These are phyloP conservation scores for Synodontis membranacea DNA, from an alignment of 2,113 vertebrate genomes.

Conservation along the genomic window DNA sequence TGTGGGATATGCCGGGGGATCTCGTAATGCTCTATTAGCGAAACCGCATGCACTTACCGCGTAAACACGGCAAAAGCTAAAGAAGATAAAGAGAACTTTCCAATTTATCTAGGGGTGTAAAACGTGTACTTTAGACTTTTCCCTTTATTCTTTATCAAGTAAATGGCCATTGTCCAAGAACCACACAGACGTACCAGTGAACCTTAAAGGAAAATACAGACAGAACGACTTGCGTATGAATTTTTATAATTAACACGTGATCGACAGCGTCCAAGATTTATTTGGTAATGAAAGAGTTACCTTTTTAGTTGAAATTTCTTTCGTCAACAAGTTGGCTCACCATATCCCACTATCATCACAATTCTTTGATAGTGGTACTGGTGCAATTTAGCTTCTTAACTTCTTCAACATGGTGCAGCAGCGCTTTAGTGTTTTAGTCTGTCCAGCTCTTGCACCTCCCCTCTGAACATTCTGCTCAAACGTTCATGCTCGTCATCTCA, in stretches of 20 bases:
- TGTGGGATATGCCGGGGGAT: constrained; percentile 29
- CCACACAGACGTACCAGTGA: background rate
- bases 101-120: background rate
- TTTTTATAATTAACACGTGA: background rate
- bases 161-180: background rate
- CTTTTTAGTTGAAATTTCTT: background rate
- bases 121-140: background rate
- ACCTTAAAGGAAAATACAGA: background rate
- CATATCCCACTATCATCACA: background rate
- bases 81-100: background rate
- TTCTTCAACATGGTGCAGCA: background rate
- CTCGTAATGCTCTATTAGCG: constrained; percentile 35
- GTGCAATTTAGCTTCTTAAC: background rate
- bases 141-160: background rate
- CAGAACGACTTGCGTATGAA: background rate
- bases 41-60: background rate
- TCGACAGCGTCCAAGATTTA: background rate
- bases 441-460: background rate
- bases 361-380: background rate
- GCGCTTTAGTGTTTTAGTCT: background rate
- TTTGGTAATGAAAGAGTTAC: background rate
- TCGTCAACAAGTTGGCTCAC: background rate
- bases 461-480: background rate
- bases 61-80: background rate
- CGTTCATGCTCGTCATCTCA: background rate